Evolutionary conservation across 2,888 invertebrate genomes (phyloP).

Genomic region (Flabesymbios commensalis): DNA sequence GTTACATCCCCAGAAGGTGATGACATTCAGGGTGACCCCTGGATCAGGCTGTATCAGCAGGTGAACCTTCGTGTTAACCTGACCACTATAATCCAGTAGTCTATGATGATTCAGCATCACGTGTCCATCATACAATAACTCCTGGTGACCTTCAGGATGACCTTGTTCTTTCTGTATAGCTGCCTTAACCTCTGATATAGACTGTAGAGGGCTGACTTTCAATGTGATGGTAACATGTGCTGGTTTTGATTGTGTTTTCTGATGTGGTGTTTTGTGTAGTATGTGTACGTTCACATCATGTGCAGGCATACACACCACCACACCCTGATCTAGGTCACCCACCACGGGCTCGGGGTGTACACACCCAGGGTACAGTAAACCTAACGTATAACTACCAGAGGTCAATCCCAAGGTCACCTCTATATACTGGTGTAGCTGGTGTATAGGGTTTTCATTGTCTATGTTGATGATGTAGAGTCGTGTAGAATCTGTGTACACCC

Average conservation of each 20-base stretch:
- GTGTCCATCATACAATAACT: slow-evolving; percentile 5
- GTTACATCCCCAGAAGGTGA: slow-evolving; percentile 52
- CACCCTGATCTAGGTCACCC: slow-evolving; percentile 3
- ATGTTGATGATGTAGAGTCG: background rate
- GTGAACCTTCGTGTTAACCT: background rate
- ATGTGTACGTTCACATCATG: background rate
- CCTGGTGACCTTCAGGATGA: background rate
- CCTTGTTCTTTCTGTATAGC: background rate
- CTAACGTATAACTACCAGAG: background rate
- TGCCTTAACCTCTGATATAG: slow-evolving; percentile 4
- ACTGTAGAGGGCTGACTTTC: background rate
- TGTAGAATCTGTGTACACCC: slow-evolving; percentile 1
- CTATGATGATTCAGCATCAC: background rate
- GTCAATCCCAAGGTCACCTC: background rate
- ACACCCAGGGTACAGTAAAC: background rate
- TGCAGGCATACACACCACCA: slow-evolving; percentile 8
- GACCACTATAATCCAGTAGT: slow-evolving; percentile 1
- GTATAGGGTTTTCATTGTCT: background rate
- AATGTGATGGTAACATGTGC: background rate
- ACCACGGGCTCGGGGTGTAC: slow-evolving; percentile 3
- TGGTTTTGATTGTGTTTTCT: too few relatives aligned
- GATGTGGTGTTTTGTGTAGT: too few relatives aligned
- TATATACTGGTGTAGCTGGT: background rate
- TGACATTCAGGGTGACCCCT: slow-evolving; percentile 41
- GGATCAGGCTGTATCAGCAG: slow-evolving; percentile 39